Base-by-base conservation (phyloP, 2,113 vertebrate species). In the Glaucomys volans region DNA sequence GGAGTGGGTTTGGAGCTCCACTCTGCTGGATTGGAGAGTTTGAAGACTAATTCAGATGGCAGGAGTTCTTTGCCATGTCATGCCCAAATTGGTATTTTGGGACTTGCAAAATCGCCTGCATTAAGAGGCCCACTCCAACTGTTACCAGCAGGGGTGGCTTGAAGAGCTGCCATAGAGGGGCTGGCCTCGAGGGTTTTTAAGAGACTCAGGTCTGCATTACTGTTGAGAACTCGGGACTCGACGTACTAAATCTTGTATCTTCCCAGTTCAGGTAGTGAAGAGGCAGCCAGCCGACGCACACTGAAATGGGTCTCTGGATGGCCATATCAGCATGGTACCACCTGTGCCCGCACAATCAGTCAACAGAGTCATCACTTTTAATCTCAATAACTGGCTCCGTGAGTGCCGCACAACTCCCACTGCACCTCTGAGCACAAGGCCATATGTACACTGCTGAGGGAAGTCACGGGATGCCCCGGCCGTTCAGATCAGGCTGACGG, bases 21-120 rank as follows among this genome's bases (percentile, higher is more conserved):
- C 9, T 47, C 28, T 7, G 52, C 4, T 59, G 47, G 62, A 3
- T 71, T 62, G 79, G 79, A 96, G 83, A 81, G 75, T 90, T 77
- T 95, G 87, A 96, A 96, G 96, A 85, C 0, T 47, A 24, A 57
- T 75, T 30, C 22, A 95, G 72, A 83, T 40, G 28, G 50, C 77
- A 87, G 89, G 0, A 91, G 95, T 71, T 57, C 69, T 96, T 97
- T 96, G 88, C 95, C 82, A 69, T 67, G 72, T 95, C 90, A 9
- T 96, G 93, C 84, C 83, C 57, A 95, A 90, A 57, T 52, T 22
- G 12, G 44, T 81, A 40, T 13, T 96, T 89, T 0, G 26, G 93
- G 97, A 96, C 9, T 0, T 44, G 30, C 44, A 69, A 59, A 71
- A 88, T 90, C 69, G 83, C 69, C 5, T 0, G 54, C 28, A 90